Percentiles rank a stretch among this genome's conserved stretches.
These are phyloP conservation scores for Pseudanteris insignis DNA, from an alignment of 2,888 invertebrate genomes.

Conservation along the genomic window DNA sequence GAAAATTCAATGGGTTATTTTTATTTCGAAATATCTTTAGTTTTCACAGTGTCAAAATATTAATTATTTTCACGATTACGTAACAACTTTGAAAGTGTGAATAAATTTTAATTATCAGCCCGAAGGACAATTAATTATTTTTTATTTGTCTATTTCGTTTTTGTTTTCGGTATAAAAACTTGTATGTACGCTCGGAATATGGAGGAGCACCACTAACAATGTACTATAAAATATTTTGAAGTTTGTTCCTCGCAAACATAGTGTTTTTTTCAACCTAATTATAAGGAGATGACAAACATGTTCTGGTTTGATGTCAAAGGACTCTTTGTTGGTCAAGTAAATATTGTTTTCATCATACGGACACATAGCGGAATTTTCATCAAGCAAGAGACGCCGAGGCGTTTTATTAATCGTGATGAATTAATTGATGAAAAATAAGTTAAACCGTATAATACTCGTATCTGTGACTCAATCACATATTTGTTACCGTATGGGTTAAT, in stretches of 20 bases:
- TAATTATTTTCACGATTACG: too few relatives aligned
- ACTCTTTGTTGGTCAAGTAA: constrained; percentile 18
- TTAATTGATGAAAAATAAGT: too few relatives aligned
- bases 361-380: constrained; percentile 5
- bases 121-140: too few relatives aligned
- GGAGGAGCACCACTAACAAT: constrained; percentile 12
- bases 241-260: constrained; percentile 9
- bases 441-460: too few relatives aligned
- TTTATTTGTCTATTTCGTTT: not conserved
- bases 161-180: too few relatives aligned
- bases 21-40: too few relatives aligned
- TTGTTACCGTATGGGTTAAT: too few relatives aligned
- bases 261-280: constrained; percentile 27
- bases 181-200: not conserved
- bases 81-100: too few relatives aligned
- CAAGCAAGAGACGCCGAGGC: constrained; percentile 7
- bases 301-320: constrained; percentile 28
- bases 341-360: constrained; percentile 27
- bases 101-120: too few relatives aligned
- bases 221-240: constrained; percentile 10
- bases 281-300: constrained; percentile 29
- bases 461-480: too few relatives aligned
- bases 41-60: too few relatives aligned
- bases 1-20: too few relatives aligned
- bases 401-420: constrained; percentile 10